Base-by-base conservation (phyloP, 1,140 invertebrate genomes). In the Zophobas atratus region DNA sequence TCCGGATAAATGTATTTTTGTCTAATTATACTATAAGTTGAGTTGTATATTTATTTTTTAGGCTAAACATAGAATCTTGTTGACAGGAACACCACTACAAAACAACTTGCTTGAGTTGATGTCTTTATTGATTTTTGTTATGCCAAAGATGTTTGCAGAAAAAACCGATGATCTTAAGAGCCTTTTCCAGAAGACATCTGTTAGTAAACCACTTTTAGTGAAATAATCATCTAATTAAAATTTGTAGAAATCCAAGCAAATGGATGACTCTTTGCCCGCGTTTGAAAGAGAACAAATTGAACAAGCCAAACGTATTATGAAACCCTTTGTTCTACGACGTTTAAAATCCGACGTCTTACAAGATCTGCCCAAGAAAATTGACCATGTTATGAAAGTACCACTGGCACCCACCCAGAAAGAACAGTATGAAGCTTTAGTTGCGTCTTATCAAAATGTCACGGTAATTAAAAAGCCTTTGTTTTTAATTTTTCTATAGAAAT, bases 81-180 rank as follows among this genome's bases (percentile, higher is more conserved):
- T 98, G 38, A 98, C 97, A 0, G 97, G 97, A 4, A 98, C 97
- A 0, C 97, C 97, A 0, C 86, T 99, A 4, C 98, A 99, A 88
- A 99, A 99, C 87, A 99, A 98, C 88, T 88, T 99, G 57, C 85
- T 99, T 41, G 97, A 99, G 88, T 88, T 99, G 49, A 98, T 99
- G 93, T 99, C 97, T 0, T 88, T 99, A 3, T 88, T 99, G 3
- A 94, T 96, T 81, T 99, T 99, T 87, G 95, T 98, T 3, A 98
- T 99, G 96, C 97, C 97, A 0, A 92, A 97, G 76, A 93, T 99
- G 85, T 99, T 99, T 88, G 92, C 92, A 49, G 93, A 93, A 2
- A 97, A 97, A 86, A 94, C 94, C 57, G 93, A 95, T 1, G 94
- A 97, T 81, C 90, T 99, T 0, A 97, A 97, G 83, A 93, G 91